Evolutionary conservation across 1,140 invertebrate species (phyloP).

Genomic region (Psix sp.): DNA sequence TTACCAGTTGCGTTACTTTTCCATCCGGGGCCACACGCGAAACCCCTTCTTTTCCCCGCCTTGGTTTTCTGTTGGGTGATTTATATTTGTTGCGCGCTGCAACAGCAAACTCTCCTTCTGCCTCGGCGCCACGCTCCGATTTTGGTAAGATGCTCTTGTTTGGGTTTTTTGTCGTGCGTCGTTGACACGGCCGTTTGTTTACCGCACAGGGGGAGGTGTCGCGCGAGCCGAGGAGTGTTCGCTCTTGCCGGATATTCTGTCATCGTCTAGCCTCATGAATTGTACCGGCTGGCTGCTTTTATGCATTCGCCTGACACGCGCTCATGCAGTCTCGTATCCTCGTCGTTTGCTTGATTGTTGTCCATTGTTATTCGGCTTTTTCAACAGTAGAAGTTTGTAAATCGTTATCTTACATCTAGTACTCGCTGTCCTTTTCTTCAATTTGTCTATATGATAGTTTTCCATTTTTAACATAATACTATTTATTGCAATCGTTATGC

Average conservation of each 20-base stretch:
- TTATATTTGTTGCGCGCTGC: slow-evolving; percentile 47
- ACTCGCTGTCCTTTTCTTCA: too few relatives aligned
- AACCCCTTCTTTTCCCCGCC: slow-evolving; percentile 45
- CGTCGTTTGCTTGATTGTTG: too few relatives aligned
- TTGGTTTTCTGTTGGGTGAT: slow-evolving; percentile 44
- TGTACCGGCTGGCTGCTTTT: too few relatives aligned
- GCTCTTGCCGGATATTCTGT: slow-evolving; percentile 22
- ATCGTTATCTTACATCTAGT: too few relatives aligned
- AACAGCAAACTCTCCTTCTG: slow-evolving; percentile 37
- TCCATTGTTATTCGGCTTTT: too few relatives aligned
- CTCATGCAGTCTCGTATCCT: too few relatives aligned
- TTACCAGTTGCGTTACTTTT: slow-evolving; percentile 41
- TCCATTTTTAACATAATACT: too few relatives aligned
- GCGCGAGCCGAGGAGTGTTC: slow-evolving; percentile 15
- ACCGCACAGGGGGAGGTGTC: slow-evolving; percentile 2
- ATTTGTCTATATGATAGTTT: too few relatives aligned
- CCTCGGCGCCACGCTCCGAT: slow-evolving; percentile 26
- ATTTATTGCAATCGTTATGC: too few relatives aligned
- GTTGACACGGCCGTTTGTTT: slow-evolving; percentile 33
- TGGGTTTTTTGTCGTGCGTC: slow-evolving; percentile 16
- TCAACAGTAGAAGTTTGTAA: too few relatives aligned
- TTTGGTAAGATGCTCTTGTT: slow-evolving; percentile 32
- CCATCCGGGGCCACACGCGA: slow-evolving; percentile 48
- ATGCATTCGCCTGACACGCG: too few relatives aligned
- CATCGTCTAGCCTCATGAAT: not conserved